phyloP scores from a whole-genome alignment of 2,797 vertebrate genomes.

The Morelia viridis region DNA sequence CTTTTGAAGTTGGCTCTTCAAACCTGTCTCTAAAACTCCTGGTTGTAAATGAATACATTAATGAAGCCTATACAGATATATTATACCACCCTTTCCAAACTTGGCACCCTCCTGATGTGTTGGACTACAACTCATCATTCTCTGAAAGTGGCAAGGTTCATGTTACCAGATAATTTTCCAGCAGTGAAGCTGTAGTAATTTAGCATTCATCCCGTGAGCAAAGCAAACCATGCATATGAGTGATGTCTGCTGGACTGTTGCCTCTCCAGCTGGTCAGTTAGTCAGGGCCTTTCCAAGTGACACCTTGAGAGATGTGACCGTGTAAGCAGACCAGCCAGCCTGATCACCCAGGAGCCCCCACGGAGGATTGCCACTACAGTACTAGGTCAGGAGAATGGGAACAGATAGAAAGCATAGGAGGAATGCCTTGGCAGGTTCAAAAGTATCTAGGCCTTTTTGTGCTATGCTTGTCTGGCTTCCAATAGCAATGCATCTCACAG shows the following conservation, averaged over 20 bases:
- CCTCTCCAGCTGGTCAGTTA: neutral
- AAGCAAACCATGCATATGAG: neutral
- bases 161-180: neutral
- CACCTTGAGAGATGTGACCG: neutral
- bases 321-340: neutral
- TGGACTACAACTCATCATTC: neutral
- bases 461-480: neutral
- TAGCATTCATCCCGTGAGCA: neutral
- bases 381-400: neutral
- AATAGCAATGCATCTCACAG: neutral
- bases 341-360: neutral
- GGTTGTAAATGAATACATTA: neutral
- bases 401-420: neutral
- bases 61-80: neutral
- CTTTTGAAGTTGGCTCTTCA: neutral
- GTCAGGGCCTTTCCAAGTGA: neutral
- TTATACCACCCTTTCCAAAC: neutral
- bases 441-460: neutral
- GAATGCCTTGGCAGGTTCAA: neutral
- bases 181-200: neutral
- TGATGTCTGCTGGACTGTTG: neutral
- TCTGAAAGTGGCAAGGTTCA: neutral
- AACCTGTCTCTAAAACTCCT: neutral
- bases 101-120: neutral
- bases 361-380: neutral